Evolutionary conservation across 2,888 invertebrate species (phyloP), one percentile per base, ranked within the genome.

Genomic region (Halictus quadricinctus): DNA sequence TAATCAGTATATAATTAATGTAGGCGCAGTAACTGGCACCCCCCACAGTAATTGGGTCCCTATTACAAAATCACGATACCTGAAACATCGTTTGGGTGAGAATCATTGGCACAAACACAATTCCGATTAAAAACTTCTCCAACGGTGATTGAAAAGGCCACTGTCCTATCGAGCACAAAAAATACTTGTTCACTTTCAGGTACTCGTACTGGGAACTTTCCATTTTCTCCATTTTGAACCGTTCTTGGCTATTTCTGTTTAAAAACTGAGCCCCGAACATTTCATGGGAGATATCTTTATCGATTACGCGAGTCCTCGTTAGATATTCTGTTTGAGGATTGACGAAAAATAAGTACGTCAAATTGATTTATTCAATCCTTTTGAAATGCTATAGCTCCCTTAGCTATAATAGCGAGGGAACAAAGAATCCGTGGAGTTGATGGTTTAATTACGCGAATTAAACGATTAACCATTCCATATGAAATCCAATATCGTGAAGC

Each of bases 81-180:
- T 92, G 91, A 18, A 92, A 6, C 41, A 90, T 66, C 48, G 84
- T 79, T 43, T 92, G 92, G 8, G 76, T 70, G 8, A 70, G 13
- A 46, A 90, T 84, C n/a, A 85, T 76, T 15, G 89, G 88, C 25
- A 91, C 76, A 43, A 87, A 82, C 54, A 90, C 46, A 1, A 85
- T 60, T 1, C 87, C 79, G 2, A 90, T 72, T 0, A 90, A 54
- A 77, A 86, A 76, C 70, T 87, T 91, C 15, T 87, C 83, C 54
- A 88, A 3, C 7, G 18, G 36, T n/a, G 81, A 76, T 58, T 92
- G 92, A 85, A 89, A 84, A 8, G 92, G 92, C 92, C 92, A 92
- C 25, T 88, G 84, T 0, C 91, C 92, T 36, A 92, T 84, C 0
- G 80, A n/a, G 5, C n/a, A 80, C 41, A 91, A 75, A 15, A 87